Evolutionary conservation across 1,140 invertebrate species (phyloP), one percentile per base, ranked within the genome.

Genomic region (Eufriesea mexicana): DNA sequence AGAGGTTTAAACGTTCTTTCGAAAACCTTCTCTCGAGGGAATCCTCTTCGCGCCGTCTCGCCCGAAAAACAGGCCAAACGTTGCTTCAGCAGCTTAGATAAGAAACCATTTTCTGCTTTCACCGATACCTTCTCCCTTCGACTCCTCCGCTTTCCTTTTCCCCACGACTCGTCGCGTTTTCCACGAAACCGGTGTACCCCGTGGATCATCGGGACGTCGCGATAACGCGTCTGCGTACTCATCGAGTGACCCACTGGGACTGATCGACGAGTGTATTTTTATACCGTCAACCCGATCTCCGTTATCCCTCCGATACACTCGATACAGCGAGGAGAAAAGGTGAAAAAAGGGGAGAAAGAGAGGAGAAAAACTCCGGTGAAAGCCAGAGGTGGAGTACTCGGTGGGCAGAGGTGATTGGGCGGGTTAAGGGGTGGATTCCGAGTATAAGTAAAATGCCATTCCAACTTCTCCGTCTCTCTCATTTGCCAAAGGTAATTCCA

Each of bases 51-150:
- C 62, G 18, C 47, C 12, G 8, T 35, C n/a, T 14, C 73, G 54
- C 1, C 16, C 20, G 35, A 35, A 18, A 54, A 54, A 54, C 28
- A 54, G 9, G n/a, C n/a, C n/a, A n/a, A n/a, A n/a, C n/a, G n/a
- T n/a, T n/a, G n/a, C n/a, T n/a, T n/a, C n/a, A n/a, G n/a, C n/a
- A n/a, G n/a, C n/a, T n/a, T 2, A 78, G 66, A 78, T 83, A 78
- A 78, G 64, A 70, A 61, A 83, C 54, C n/a, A 62, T 78, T 70
- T 76, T 54, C 80, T 75, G 42, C 62, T 74, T 67, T 71, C 57
- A 54, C 49, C 54, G 80, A 83, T 55, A 61, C n/a, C 8, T 47
- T 9, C 42, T 25, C 45, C 72, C n/a, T 28, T 20, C 28, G 18
- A 23, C 12, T 57, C 16, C 18, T 35, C 49, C 23, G 12, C 23